Evolutionary conservation across 2,888 invertebrate genomes (phyloP).

Genomic region (Eupsilia transversa): DNA sequence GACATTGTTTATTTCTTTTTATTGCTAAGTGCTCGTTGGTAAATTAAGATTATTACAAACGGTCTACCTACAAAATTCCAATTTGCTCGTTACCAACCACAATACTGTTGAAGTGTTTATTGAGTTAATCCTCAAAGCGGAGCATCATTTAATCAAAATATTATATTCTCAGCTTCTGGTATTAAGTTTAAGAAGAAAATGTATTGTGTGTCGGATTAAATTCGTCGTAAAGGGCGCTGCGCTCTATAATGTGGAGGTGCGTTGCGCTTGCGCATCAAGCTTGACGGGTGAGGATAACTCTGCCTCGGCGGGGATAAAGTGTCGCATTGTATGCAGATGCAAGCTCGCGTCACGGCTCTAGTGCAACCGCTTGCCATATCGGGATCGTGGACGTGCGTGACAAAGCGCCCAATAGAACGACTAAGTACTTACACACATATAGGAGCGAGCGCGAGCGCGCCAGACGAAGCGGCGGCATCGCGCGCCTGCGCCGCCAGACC

Average conservation of each 20-base stretch:
- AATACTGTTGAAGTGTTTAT: neutral
- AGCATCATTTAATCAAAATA: conserved; percentile 25
- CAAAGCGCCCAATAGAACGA: conserved; percentile 58
- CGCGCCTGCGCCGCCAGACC: conserved; percentile 79
- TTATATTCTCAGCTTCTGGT: conserved; percentile 29
- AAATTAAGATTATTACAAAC: neutral
- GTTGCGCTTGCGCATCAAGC: conserved; percentile 26
- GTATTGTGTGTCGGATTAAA: conserved; percentile 30
- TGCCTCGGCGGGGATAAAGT: conserved; percentile 53
- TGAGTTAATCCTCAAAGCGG: conserved; percentile 11
- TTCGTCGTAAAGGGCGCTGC: conserved; percentile 11
- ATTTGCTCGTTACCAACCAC: conserved; percentile 5
- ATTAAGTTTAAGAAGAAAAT: conserved; percentile 6
- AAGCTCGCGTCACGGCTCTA: conserved; percentile 67
- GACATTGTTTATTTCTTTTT: conserved; percentile 8
- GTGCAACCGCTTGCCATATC: conserved; percentile 58
- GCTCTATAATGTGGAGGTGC: conserved; percentile 18
- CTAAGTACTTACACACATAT: conserved; percentile 33
- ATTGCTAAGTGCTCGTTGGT: neutral
- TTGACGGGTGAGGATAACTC: conserved; percentile 30
- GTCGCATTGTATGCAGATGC: conserved; percentile 77
- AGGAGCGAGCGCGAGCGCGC: conserved; percentile 63
- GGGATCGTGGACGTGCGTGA: conserved; percentile 67
- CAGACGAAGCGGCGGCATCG: conserved; percentile 79
- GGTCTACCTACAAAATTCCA: neutral